Conservation (phyloP, 2,888 invertebrate species). For the Cistogaster globosa region DNA sequence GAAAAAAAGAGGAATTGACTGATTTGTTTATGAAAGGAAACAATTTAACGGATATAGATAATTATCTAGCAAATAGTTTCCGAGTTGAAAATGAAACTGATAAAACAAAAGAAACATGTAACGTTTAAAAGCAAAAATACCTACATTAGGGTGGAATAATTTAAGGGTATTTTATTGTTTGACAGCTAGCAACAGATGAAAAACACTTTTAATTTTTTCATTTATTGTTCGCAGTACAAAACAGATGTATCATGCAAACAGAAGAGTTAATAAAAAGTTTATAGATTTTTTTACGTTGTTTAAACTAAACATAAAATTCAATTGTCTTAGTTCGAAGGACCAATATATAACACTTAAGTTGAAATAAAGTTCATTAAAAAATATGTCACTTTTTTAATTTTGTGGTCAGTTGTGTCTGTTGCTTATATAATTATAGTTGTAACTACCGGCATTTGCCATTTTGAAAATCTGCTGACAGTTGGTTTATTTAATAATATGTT, state of each 20-base stretch:
- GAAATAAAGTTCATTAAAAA: no score
- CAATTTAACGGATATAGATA: slow-evolving; percentile 65
- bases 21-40: slow-evolving; percentile 63
- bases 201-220: neutral
- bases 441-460: no score
- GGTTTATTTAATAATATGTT: no score
- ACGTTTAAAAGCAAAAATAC: neutral
- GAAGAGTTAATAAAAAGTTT: neutral
- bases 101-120: neutral
- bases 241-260: neutral
- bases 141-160: slow-evolving; percentile 12
- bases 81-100: slow-evolving; percentile 33
- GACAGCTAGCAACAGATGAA: slow-evolving; percentile 16
- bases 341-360: no score
- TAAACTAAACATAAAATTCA: no score
- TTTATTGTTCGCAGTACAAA: neutral
- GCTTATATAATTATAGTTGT: no score
- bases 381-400: no score
- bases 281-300: no score
- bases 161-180: slow-evolving; percentile 31
- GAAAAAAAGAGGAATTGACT: slow-evolving; percentile 55
- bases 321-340: no score
- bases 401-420: no score
- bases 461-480: no score
- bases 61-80: slow-evolving; percentile 57